Base-by-base conservation (phyloP, 2,113 vertebrate genomes). In the Equus przewalskii region DNA sequence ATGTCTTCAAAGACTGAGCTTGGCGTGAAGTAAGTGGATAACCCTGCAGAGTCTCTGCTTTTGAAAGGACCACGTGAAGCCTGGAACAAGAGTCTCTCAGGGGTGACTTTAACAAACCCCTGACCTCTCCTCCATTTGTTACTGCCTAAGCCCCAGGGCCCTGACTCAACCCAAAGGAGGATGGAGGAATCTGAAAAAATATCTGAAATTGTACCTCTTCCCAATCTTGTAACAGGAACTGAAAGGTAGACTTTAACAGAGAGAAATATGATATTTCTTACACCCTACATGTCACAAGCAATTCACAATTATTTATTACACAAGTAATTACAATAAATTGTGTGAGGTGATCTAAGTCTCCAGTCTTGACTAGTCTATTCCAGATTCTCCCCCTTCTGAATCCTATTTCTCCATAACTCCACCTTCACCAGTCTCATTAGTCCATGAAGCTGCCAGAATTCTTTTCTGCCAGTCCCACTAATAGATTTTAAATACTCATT, bases 251-350 rank as follows among this genome's bases (percentile, higher is more conserved):
- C 36, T 90, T 95, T 70, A 90, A 70, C 73, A 51, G 28, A 87
- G 75, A 95, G 62, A 91, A 87, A 82, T 51, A 72, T 15, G 56
- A 30, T 76, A 76, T 67, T 78, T 89, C 33, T 85, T 94, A 81
- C 2, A 85, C 11, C 9, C 11, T 54, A 16, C 1, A 21, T 26
- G 5, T 72, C 54, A 60, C 13, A 89, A 94, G 44, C 44, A 79
- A 85, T 75, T 96, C 51, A 36, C 15, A 84, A 36, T n/a, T 24
- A 64, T n/a, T n/a, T 76, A 64, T 85, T 70, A 85, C 1, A 46
- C 72, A 54, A 81, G n/a, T 10, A 56, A 67, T 62, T 92, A 64
- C 1, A 44, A 73, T 83, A 72, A 80, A 56, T 36, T 58, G 22
- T 64, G 56, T 10, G 21, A 73, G 5, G 7, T 28, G 2, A 79